Base-by-base conservation (phyloP, 2,113 vertebrate genomes). In the Atlantisia rogersi region DNA sequence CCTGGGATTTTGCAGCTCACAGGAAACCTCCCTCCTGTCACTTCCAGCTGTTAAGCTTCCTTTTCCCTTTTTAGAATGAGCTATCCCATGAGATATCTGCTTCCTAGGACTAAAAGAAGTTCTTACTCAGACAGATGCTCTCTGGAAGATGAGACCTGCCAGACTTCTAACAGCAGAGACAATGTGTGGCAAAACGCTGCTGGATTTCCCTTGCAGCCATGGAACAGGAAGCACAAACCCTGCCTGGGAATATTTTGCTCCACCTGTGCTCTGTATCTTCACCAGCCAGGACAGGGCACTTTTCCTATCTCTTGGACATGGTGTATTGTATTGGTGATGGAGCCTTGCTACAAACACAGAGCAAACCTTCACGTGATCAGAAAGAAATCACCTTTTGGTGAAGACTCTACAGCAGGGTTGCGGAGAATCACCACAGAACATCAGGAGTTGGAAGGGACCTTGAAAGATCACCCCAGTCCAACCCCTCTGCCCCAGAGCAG, bases 1-100 rank as follows among this genome's bases (percentile, higher is more conserved):
- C 55, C 63, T 48, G 65, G 81, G 92, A 96, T 80, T 92, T 2
- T 78, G 83, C 29, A 59, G 80, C 52, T 77, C 42, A 18, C n/a
- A 13, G 65, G 55, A 67, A 80, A 86, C 94, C 91, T 93, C 95
- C 97, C 92, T 94, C 96, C 96, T 94, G 95, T 84, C 87, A 65
- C 79, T 71, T 90, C 63, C 89, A 84, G 74, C 77, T 96, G 92
- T 24, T 86, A 86, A 59, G 60, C 13, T 59, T 32, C 63, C 44
- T 50, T 14, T 58, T 59, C 53, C 63, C 77, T 65, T 75, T 87
- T 71, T 53, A 79, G 53, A 10, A 76, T 10, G 69, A 90, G 82
- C 55, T 65, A 67, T 73, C 69, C 90, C 37, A 44, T 0, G 0
- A 60, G 53, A 21, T 18, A 29, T 18, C 42, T 52, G 80, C 58